These are phyloP conservation scores for Rhagonycha lutea DNA, from an alignment of 2,888 invertebrate species.

Conservation along the genomic window DNA sequence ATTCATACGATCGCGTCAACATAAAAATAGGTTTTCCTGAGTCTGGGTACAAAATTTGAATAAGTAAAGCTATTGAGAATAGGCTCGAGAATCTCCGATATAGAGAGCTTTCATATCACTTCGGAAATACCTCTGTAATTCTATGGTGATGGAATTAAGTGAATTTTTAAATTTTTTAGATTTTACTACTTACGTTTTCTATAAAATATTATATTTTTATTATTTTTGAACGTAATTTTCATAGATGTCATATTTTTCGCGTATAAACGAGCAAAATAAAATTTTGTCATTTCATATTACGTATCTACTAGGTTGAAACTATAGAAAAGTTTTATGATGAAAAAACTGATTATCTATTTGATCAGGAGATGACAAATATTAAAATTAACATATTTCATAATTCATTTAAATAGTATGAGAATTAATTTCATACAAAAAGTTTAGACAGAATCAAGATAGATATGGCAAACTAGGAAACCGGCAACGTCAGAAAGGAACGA, in stretches of 20 bases:
- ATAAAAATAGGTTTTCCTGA: not conserved
- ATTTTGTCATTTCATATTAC: not conserved
- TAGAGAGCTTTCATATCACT: not conserved
- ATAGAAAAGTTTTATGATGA: not conserved
- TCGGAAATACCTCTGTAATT: not conserved
- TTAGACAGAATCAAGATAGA: not conserved
- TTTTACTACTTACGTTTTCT: not conserved
- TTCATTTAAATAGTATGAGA: not conserved
- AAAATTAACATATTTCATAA: not conserved
- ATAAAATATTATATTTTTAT: not conserved
- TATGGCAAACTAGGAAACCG: not conserved
- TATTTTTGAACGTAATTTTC: not conserved
- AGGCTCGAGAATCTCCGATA: not conserved
- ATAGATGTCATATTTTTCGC: not conserved
- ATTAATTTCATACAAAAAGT: not conserved
- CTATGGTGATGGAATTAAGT: not conserved
- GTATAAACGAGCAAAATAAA: not conserved
- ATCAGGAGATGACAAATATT: not conserved
- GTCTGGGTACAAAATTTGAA: not conserved
- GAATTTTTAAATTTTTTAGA: not conserved
- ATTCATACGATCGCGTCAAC: not conserved
- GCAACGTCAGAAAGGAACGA: not conserved
- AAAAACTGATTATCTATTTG: not conserved
- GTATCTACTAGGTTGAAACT: not conserved
- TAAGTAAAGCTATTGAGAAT: not conserved